Base-by-base conservation (phyloP, 2,888 invertebrate genomes). In the Oligia strigilis region DNA sequence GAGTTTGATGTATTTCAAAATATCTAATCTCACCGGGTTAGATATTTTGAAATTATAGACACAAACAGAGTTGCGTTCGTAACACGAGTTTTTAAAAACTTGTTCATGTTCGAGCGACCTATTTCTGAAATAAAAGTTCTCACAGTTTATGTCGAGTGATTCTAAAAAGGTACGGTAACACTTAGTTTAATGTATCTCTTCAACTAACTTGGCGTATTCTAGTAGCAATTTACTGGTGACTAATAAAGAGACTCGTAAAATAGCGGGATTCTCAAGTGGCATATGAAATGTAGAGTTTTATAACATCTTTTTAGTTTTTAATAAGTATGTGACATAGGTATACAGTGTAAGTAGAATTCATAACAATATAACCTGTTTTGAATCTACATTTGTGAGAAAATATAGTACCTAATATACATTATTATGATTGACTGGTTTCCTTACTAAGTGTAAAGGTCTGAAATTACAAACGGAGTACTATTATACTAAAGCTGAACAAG, bases 141-240 rank as follows among this genome's bases (percentile, higher is more conserved):
- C 88, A 88, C 82, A 84, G 80, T 86, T 81, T 75, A 78, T 36
- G 84, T 64, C 74, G 43, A 76, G 87, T 55, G 49, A 81, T 89
- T 88, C 89, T 80, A 86, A 84, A 88, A 88, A 89, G 80, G 75
- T 84, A 89, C 82, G 75, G 86, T 88, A 80, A 75, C 77, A 82
- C 76, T 84, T 75, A 77, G 69, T 78, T 77, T 83, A 83, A 87
- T 82, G 80, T 73, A 80, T 80, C 43, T 81, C 67, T 86, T 79
- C 60, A 77, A 79, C 74, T 70, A 23, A 76, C 81, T 73, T 43
- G 72, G 55, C 58, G 65, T 76, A 64, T 77, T 72, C 79, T 70
- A 71, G 80, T 72, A 82, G 82, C 81, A 75, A 79, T 84, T 87
- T 85, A 88, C 87, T 67, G 52, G 72, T 71, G 75, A 77, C 84